Evolutionary conservation across 2,888 invertebrate species (phyloP).

Genomic region (Sminthurinus aureus): DNA sequence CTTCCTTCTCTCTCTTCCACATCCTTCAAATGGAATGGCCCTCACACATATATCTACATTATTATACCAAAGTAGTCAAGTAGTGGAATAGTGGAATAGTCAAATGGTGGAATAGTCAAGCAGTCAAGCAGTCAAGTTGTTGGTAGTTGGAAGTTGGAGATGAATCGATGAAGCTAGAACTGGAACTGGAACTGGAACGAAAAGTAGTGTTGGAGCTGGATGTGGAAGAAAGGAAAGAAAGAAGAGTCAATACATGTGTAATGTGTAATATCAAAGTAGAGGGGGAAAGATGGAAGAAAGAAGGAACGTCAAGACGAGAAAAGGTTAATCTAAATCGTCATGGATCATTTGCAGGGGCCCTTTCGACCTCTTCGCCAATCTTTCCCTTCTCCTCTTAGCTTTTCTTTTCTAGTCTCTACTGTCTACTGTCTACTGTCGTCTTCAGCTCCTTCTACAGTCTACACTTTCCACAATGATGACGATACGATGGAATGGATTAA

Average conservation of each 20-base stretch:
- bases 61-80: too few species aligned
- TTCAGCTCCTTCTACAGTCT: neutral
- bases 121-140: too few species aligned
- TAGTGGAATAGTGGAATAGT: too few species aligned
- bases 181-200: neutral
- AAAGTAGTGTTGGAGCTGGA: too few species aligned
- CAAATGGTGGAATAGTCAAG: neutral
- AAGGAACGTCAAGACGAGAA: constrained; percentile 12
- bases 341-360: constrained; percentile 16
- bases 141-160: too few species aligned
- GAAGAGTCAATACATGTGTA: too few species aligned
- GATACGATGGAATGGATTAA: too few species aligned
- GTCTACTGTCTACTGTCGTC: neutral
- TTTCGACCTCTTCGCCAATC: constrained; percentile 19
- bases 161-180: neutral
- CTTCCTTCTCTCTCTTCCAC: constrained; percentile 19
- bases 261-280: too few species aligned
- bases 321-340: constrained; percentile 32
- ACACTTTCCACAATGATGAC: neutral
- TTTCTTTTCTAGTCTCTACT: neutral
- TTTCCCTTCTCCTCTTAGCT: neutral
- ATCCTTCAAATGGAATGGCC: neutral
- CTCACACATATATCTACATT: neutral
- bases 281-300: constrained; percentile 29
- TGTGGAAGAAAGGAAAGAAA: too few species aligned